Base-by-base conservation (phyloP, 2,888 invertebrate genomes). In the Amorpha juglandis region DNA sequence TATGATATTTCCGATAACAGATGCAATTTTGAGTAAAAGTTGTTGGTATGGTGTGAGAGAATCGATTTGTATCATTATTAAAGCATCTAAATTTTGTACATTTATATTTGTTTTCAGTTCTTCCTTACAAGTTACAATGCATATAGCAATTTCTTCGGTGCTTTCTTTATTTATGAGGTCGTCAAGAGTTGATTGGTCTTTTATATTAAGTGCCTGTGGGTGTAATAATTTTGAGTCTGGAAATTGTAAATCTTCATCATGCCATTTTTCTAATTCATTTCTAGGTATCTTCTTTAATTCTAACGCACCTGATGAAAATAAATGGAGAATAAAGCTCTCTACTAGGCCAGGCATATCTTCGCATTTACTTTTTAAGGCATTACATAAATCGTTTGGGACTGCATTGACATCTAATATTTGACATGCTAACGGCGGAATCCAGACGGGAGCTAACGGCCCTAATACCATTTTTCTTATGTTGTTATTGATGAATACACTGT, bases 41-140 rank as follows among this genome's bases (percentile, higher is more conserved):
- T 95, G 95, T 77, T 95, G 95, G 76, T 94, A 95, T 0, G 94
- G 92, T 6, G 94, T 94, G 58, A 95, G 86, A n/a, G 94, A 91
- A 80, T 94, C 94, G 69, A 94, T 94, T 79, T 94, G 90, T 70
- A 94, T 93, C 89, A 94, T 90, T 69, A 94, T 88, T 68, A 94
- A 80, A 16, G 93, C 91, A 70, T 93, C 90, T 63, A 91, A 69
- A 74, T 92, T 94, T 79, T 92, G 88, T 16, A 81, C 82, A 71
- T 90, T 88, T 63, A 90, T 82, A 66, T 91, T 87, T 8, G 83
- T 82, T 53, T 87, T 85, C 53, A 93, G 77, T 76, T 89, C 86
- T 48, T 81, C 82, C 76, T 88, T 88, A 63, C 86, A 70, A 62
- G 77, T 88, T 8, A 93, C 86, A 42, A 85, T 73, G 70, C 92